phyloP scores from a whole-genome alignment of 2,113 vertebrate genomes.

The Actenoides hombroni region DNA sequence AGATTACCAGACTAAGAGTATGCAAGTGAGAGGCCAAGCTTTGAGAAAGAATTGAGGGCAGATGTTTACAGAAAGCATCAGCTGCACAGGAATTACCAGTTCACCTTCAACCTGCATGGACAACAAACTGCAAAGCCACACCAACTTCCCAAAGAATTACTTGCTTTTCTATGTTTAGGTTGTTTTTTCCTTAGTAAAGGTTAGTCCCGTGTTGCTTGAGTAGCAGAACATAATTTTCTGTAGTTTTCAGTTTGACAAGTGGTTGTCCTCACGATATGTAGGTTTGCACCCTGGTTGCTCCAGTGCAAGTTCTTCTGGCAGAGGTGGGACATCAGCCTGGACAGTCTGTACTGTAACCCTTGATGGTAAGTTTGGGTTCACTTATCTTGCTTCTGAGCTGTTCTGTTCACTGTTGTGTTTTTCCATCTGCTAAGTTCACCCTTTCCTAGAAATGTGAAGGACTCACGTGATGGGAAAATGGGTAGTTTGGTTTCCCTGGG shows the following conservation, averaged over 20 bases:
- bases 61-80: not conserved
- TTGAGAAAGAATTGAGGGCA: not conserved
- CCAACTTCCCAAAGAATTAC: not conserved
- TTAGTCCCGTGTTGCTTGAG: not conserved
- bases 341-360: not conserved
- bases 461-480: not conserved
- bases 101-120: not conserved
- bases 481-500: not conserved
- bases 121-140: not conserved
- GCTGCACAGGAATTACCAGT: not conserved
- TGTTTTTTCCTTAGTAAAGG: not conserved
- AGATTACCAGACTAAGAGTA: not conserved
- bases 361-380: not conserved
- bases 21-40: not conserved
- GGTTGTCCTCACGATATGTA: accelerated
- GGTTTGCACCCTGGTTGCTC: not conserved
- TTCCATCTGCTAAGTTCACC: not conserved
- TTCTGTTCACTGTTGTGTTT: not conserved
- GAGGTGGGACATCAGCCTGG: not conserved
- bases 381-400: not conserved
- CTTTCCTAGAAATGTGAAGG: not conserved
- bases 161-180: not conserved
- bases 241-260: not conserved
- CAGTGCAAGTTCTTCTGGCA: not conserved
- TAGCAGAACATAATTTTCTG: not conserved